Evolutionary conservation across 2,888 invertebrate genomes (phyloP), one percentile per base, ranked within the genome.

Genomic region (Autographa pulchrina): DNA sequence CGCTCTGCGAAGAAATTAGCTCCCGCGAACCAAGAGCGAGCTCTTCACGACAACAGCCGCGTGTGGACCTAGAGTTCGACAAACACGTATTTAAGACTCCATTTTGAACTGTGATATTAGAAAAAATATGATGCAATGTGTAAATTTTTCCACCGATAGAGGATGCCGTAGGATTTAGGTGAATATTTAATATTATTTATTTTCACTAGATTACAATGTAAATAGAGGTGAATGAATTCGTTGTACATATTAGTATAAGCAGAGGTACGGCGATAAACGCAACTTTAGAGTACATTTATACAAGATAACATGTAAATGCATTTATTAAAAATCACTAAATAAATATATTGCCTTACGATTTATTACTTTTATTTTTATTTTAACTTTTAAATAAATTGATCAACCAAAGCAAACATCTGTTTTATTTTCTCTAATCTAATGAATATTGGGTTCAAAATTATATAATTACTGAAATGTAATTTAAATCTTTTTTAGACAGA

Each of bases 101-200:
- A 83, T 93, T 96, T 85, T 95, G 85, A 94, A 89, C 95, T 96
- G 95, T 92, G 92, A 94, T 95, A 95, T 93, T 93, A 92, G 91
- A 83, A 75, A 81, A 81, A 74, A 70, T 71, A 70, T 77, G 68
- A 75, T 72, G 69, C 78, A 78, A 77, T 75, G 83, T 88, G 86
- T 90, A 88, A 79, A 87, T 88, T 86, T 89, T 87, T 93, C 94
- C 94, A 94, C 94, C 94, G 94, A 94, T 73, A 75, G 82, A 74
- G 62, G 60, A 72, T 79, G 72, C 74, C 54, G 60, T 82, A 80
- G 75, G 66, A 78, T 86, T 72, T 88, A 88, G 86, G 82, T 84
- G 83, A 87, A 78, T 89, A 88, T 90, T 90, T 90, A 88, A 88
- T 86, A 82, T 90, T 94, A 94, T 94, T 94, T 94, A 94, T 94